These are phyloP conservation scores for Oreochromis grahami DNA, from an alignment of 2,797 vertebrate species.

Conservation along the genomic window DNA sequence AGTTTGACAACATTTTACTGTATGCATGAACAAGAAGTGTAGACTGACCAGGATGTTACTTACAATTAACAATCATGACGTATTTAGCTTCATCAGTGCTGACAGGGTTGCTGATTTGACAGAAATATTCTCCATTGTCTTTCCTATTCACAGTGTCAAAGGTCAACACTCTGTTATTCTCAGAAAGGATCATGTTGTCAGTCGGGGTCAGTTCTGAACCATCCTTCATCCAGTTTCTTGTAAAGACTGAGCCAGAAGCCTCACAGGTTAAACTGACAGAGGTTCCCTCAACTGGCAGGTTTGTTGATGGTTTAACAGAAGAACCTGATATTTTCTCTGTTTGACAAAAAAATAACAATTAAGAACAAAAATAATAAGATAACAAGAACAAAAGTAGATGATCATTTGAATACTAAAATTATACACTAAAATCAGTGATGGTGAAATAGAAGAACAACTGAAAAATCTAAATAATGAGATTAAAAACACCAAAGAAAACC, in stretches of 20 bases:
- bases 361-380: fast-evolving
- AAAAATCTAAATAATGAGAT: not conserved
- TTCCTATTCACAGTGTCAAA: no score
- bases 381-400: not conserved
- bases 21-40: not conserved
- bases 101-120: constrained; percentile 32
- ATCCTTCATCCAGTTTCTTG: not conserved
- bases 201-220: not conserved
- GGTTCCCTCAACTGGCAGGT: no score
- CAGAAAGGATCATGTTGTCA: not conserved
- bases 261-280: no score
- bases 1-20: not conserved
- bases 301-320: no score
- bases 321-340: no score
- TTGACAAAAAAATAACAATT: not conserved
- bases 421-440: not conserved
- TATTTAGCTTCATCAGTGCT: not conserved
- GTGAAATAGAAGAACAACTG: fast-evolving
- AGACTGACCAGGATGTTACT: constrained; percentile 22
- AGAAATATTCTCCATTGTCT: not conserved
- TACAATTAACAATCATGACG: not conserved
- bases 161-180: not conserved
- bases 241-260: not conserved
- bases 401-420: fast-evolving
- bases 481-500: not conserved